Percentiles rank a stretch among this genome's conserved stretches.
Evolutionary conservation across 2,797 vertebrate species (phyloP).

Genomic region (Semaprochilodus insignis): DNA sequence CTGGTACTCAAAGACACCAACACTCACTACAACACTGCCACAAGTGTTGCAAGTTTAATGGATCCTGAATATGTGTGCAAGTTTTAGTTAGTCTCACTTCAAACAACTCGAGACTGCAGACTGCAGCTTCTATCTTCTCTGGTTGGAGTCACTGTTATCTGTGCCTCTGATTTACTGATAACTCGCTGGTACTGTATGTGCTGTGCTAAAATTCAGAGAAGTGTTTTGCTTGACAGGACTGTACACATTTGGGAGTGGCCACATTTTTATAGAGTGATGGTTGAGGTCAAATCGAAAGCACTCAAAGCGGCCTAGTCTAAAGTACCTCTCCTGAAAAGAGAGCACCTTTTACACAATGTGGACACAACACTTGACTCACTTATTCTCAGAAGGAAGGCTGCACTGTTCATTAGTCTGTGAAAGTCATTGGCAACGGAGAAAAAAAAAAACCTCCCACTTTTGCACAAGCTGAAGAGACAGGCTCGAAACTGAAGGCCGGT

Average conservation of each 20-base stretch:
- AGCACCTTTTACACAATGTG: slow-evolving; percentile 1
- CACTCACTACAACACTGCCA: neutral
- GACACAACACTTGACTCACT: slow-evolving; percentile 9
- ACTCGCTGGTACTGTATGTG: neutral
- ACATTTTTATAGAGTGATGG: neutral
- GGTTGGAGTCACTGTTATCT: neutral
- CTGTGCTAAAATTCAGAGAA: too few relatives aligned
- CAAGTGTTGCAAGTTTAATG: slow-evolving; percentile 19
- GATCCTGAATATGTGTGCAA: neutral
- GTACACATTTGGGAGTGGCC: neutral
- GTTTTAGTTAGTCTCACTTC: neutral
- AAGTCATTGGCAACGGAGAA: slow-evolving; percentile 42
- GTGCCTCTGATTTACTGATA: slow-evolving; percentile 2
- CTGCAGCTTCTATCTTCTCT: neutral
- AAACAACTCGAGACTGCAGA: neutral
- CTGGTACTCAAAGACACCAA: slow-evolving; percentile 14
- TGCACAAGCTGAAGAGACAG: neutral
- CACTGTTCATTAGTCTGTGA: slow-evolving; percentile 54
- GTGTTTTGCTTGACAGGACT: neutral
- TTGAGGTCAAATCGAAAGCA: neutral
- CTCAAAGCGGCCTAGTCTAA: neutral
- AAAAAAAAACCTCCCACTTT: slow-evolving; percentile 25
- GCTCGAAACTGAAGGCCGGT: neutral
- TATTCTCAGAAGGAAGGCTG: slow-evolving; percentile 40
- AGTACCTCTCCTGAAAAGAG: slow-evolving; percentile 12